Base-by-base conservation (phyloP, 1,140 invertebrate species). In the Ceratoteleas bidentatus region DNA sequence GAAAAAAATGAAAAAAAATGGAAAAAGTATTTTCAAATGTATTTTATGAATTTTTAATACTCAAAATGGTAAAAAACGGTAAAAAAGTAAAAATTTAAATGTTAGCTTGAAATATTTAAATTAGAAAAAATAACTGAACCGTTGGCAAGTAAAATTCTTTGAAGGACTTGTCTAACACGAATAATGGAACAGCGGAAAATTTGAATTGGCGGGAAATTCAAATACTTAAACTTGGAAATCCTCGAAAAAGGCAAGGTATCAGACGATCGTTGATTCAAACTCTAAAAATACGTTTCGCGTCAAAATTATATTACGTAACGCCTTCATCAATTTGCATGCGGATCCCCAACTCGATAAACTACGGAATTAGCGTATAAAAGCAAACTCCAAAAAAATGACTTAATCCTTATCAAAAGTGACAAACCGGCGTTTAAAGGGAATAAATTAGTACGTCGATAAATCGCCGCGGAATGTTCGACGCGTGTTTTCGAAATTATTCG, bases 381-480 rank as follows among this genome's bases (percentile, higher is more conserved):
- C 58, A 33, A 64, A 78, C 10, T 40, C n/a, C 13, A 47, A 78
- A n/a, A 58, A 60, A 53, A 52, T 53, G 52, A 65, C 45, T 78
- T 78, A 78, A 78, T 79, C 84, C 83, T 77, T 72, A 86, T 72
- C 62, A 68, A 79, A 66, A 32, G 54, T 73, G 76, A 73, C 76
- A 50, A 66, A 61, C 38, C 61, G 50, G 38, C 61, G 38, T 72
- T 73, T 72, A 79, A 73, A 43, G 40, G 36, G 60, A 73, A 79
- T 79, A 79, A 66, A 66, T 73, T 49, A 66, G 38, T 0, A 36
- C 15, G 60, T 45, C 65, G 45, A 58, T 65, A 58, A 78, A 77
- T 70, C 33, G 6, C 54, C 6, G 32, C 40, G 32, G 34, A 62
- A 76, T 76, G 56, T 52, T 69, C 69, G 54, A 47, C 64, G 57